Percentiles rank a stretch among this genome's conserved stretches.
These are phyloP conservation scores for Drosophila dives DNA, from an alignment of 2,888 invertebrate species.

Conservation along the genomic window DNA sequence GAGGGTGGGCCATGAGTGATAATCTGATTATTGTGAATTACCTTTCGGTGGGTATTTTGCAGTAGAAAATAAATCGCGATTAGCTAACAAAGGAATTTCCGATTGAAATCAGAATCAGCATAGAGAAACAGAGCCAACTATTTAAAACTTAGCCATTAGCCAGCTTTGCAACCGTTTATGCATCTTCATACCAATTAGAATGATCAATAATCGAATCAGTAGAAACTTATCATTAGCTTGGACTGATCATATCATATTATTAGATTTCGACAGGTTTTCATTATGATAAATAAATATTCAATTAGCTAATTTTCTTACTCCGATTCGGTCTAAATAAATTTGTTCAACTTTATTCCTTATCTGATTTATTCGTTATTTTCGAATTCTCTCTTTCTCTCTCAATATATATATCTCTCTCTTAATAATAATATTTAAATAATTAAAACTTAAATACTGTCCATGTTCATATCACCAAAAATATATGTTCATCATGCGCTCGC, in stretches of 20 bases:
- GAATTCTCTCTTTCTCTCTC: conserved; percentile 8
- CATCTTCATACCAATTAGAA: not conserved
- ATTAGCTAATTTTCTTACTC: not conserved
- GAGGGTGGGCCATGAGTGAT: conserved; percentile 34
- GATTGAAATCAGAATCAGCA: conserved; percentile 29
- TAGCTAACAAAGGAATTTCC: conserved; percentile 39
- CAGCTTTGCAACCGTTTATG: not conserved
- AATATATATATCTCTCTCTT: conserved; percentile 19
- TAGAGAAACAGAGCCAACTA: not conserved
- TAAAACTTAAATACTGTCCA: conserved; percentile 66
- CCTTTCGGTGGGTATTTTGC: conserved; percentile 21
- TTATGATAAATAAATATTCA: not conserved
- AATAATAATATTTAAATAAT: conserved; percentile 40
- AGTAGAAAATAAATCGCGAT: conserved; percentile 11
- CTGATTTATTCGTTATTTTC: conserved; percentile 38
- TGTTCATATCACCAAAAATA: conserved; percentile 36
- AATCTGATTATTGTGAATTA: conserved; percentile 69
- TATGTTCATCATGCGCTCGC: conserved; percentile 59
- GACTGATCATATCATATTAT: not conserved
- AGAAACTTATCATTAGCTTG: not conserved
- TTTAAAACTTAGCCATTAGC: conserved; percentile 4
- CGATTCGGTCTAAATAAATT: conserved; percentile 6
- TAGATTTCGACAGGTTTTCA: not conserved
- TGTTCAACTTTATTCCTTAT: conserved; percentile 1
- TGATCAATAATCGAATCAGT: not conserved